Percentiles rank a stretch among this genome's conserved stretches.
phyloP scores from a whole-genome alignment of 2,113 vertebrate species.

The Varanus komodoensis region DNA sequence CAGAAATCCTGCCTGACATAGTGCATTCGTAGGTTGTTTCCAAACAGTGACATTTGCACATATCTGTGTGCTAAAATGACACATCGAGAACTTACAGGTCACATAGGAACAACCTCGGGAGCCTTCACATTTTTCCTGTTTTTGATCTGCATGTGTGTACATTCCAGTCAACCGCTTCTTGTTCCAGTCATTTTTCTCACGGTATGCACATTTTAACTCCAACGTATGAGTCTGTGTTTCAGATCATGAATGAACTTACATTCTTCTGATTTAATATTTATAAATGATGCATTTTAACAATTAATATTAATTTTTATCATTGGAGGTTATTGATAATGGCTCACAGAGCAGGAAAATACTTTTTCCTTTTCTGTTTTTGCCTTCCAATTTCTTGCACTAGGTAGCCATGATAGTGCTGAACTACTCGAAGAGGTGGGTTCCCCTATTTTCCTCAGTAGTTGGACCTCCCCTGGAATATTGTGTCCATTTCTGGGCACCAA shows the following conservation, averaged over 20 bases:
- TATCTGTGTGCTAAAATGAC: background rate
- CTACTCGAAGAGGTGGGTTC: too few species aligned
- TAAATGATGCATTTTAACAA: too few species aligned
- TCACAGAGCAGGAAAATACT: background rate
- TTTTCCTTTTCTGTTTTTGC: background rate
- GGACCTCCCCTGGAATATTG: too few species aligned
- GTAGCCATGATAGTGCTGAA: background rate
- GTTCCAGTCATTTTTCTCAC: background rate
- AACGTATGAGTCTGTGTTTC: background rate
- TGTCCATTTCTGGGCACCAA: too few species aligned
- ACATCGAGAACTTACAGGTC: background rate
- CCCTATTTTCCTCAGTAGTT: too few species aligned
- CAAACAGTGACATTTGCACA: background rate
- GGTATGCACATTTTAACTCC: background rate
- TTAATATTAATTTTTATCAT: background rate
- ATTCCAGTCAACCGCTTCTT: background rate
- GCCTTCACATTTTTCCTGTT: background rate
- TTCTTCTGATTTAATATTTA: background rate
- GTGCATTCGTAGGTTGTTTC: constrained; percentile 11
- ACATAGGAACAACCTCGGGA: background rate
- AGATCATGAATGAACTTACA: background rate
- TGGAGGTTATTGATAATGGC: background rate
- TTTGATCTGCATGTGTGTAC: background rate
- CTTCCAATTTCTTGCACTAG: background rate
- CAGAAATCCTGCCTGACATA: constrained; percentile 32